Base-by-base conservation (phyloP, 2,888 invertebrate species). In the Malthinus flaveolus region DNA sequence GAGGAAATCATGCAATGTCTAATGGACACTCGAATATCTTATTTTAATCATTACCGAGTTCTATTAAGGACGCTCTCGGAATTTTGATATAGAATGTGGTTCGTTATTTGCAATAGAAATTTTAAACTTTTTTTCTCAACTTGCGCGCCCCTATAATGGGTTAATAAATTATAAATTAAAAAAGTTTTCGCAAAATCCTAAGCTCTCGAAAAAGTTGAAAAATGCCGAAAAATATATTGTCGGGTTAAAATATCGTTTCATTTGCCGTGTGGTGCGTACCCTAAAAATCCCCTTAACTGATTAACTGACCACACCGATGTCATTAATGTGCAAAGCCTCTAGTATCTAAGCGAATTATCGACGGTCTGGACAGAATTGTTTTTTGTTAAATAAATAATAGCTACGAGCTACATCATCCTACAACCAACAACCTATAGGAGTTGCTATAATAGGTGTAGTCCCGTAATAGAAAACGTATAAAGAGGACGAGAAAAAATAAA, bases 1-100 rank as follows among this genome's bases (percentile, higher is more conserved):
- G 61, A 65, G 66, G 66, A 66, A 66, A 66, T 66, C 64, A 64
- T 56, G 64, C 56, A 49, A 60, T 60, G 64, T 66, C 65, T 63
- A 59, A 60, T 59, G 56, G 63, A 60, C 64, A 33, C 56, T 47
- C 23, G 34, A 61, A 63, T 56, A 57, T 65, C 65, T 65, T 61
- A 65, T 59, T 65, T 63, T 39, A 54, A 56, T 47, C 61, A 49
- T 63, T 65, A 59, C 59, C 56, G 39, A 33, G 32, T 39, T 47
- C 13, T 12, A 47, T 47, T 33, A 34, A 13, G 32, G 12, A 46
- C 32, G 39, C 39, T 15, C 15, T 42, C 8, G 39, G 23, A 42
- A 42, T 42, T 13, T 42, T 15, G 23, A 42, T 23, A 5, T 23
- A 5, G 23, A 12, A 42, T 23, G 23, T 23, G 23, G 23, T 23